These are phyloP conservation scores for Myxocyprinus asiaticus DNA, from an alignment of 2,113 vertebrate genomes.

Conservation along the genomic window DNA sequence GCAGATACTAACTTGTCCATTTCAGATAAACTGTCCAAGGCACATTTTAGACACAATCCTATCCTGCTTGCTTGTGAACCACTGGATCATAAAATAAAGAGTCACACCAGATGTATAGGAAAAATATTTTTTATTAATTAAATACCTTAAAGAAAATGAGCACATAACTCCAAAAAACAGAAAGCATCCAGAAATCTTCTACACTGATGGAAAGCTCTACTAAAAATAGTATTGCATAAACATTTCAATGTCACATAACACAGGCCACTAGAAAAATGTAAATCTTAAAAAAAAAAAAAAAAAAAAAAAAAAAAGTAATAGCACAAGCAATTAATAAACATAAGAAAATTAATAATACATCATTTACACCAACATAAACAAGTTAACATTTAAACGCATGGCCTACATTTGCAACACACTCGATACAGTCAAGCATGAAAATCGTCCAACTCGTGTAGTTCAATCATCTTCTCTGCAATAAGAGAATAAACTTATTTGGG, in stretches of 20 bases:
- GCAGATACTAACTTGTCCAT: no score
- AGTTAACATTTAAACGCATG: background rate
- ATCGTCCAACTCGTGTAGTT: no score
- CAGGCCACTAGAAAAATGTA: constrained; percentile 8
- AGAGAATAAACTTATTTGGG: background rate
- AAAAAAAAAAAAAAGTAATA: constrained; percentile 4
- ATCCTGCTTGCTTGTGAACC: no score
- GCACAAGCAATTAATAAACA: constrained; percentile 7
- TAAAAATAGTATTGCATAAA: constrained; percentile 64
- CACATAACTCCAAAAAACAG: constrained; percentile 53
- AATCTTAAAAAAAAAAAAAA: constrained; percentile 8
- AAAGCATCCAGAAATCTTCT: constrained; percentile 49
- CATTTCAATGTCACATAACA: constrained; percentile 46
- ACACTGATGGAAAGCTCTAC: constrained; percentile 55
- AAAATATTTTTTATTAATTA: constrained; percentile 47
- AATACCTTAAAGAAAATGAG: constrained; percentile 58
- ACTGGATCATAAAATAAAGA: background rate
- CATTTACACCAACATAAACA: background rate
- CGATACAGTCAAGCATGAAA: background rate
- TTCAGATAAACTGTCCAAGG: background rate
- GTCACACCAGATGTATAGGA: constrained; percentile 13
- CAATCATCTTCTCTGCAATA: background rate
- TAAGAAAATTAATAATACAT: background rate
- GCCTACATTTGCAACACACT: constrained; percentile 46
- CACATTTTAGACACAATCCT: background rate